Evolutionary conservation across 92 coral and sea anemone genomes (phyloP).

Genomic region (Zoanthus gigantus): DNA sequence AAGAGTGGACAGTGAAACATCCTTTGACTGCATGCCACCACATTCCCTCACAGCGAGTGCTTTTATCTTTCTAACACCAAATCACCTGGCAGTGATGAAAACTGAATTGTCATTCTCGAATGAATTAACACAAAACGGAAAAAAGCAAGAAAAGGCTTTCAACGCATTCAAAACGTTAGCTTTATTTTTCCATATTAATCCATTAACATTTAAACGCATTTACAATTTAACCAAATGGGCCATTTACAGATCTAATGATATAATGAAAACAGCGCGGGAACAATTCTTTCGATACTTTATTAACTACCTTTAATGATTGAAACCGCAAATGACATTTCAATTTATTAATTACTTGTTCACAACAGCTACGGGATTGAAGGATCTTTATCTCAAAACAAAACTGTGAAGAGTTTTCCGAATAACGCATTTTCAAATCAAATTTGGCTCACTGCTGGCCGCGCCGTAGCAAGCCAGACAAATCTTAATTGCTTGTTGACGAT

Average conservation of each 20-base stretch:
- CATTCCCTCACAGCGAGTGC: conserved; percentile 37
- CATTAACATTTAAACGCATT: neutral
- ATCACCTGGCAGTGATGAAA: conserved; percentile 33
- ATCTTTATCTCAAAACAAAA: neutral
- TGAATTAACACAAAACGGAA: neutral
- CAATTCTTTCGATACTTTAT: neutral
- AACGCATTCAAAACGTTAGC: neutral
- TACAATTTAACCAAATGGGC: neutral
- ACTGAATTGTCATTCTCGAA: conserved; percentile 12
- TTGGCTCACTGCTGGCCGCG: neutral
- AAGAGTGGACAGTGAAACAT: conserved; percentile 21
- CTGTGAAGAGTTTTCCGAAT: neutral
- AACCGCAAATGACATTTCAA: neutral
- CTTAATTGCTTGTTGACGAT: neutral
- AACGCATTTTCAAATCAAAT: neutral
- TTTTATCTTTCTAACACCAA: conserved; percentile 12
- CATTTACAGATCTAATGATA: neutral
- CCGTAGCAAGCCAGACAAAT: neutral
- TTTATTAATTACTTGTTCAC: neutral
- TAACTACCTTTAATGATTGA: neutral
- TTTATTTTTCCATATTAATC: neutral
- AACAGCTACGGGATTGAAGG: conserved; percentile 1
- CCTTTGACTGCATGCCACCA: conserved; percentile 2
- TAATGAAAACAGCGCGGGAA: neutral
- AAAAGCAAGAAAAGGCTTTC: neutral